phyloP scores from a whole-genome alignment of 2,888 invertebrate genomes.

The Dugesia japonica region DNA sequence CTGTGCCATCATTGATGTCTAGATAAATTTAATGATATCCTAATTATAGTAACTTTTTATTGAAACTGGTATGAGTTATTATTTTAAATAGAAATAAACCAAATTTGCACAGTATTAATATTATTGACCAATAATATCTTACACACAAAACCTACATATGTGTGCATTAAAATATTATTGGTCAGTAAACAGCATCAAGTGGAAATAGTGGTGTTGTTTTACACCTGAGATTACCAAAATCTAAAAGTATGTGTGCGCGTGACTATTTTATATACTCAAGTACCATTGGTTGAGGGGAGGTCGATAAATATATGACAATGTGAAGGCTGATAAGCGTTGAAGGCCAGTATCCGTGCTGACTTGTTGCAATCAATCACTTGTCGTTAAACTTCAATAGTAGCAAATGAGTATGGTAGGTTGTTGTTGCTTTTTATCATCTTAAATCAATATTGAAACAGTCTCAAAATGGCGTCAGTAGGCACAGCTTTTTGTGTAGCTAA shows the following conservation, averaged over 20 bases:
- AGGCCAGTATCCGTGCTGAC: conserved; percentile 20
- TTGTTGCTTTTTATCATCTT: conserved; percentile 14
- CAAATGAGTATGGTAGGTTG: not conserved
- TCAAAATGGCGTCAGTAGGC: not conserved
- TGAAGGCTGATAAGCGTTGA: not conserved
- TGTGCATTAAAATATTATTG: not conserved
- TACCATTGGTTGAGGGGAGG: conserved; percentile 8
- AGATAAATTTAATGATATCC: not conserved
- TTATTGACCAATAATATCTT: not conserved
- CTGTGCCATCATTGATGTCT: not conserved
- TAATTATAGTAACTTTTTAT: not conserved
- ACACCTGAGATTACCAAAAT: not conserved
- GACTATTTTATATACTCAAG: not conserved
- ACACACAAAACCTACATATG: not conserved
- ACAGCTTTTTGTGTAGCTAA: not conserved
- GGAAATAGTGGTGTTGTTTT: not conserved
- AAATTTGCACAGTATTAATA: conserved; percentile 12
- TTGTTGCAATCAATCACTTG: conserved; percentile 9
- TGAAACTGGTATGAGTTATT: not conserved
- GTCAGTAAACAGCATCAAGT: not conserved
- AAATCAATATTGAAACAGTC: not conserved
- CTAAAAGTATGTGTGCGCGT: conserved; percentile 20
- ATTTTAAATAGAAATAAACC: not conserved
- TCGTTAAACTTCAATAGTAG: conserved; percentile 13
- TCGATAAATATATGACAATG: conserved; percentile 2